These are phyloP conservation scores for Maniola hyperantus DNA, from an alignment of 2,888 invertebrate species.

Conservation along the genomic window DNA sequence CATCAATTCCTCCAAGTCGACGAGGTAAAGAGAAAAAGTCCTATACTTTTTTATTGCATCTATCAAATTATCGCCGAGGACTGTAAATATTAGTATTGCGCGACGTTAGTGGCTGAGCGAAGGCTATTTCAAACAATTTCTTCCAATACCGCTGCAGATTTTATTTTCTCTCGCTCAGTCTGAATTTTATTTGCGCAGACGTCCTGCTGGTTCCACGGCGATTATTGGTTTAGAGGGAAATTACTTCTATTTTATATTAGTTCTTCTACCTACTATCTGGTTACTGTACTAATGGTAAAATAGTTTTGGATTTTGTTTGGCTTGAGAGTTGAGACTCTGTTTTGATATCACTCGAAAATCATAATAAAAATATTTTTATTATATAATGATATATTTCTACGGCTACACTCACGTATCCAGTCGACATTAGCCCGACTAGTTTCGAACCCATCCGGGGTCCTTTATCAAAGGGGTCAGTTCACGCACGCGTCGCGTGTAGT, in stretches of 20 bases:
- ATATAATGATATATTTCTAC: too few species aligned
- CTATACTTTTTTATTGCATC: constrained; percentile 13
- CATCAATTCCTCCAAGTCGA: constrained; percentile 2
- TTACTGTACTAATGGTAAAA: not conserved
- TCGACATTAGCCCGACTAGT: too few species aligned
- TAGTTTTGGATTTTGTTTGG: not conserved
- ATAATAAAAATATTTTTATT: too few species aligned
- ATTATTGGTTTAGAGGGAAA: constrained; percentile 20
- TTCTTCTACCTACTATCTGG: not conserved
- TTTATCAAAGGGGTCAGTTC: too few species aligned
- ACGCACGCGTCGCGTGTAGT: too few species aligned
- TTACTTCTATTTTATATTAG: constrained; percentile 7
- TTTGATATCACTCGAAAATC: too few species aligned
- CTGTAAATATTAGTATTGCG: constrained; percentile 36
- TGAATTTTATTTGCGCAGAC: constrained; percentile 44
- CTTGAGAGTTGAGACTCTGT: not conserved
- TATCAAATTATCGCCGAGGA: constrained; percentile 13
- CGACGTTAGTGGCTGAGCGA: constrained; percentile 31
- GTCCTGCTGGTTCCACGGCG: constrained; percentile 27
- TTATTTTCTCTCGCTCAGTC: constrained; percentile 42
- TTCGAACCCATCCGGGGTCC: too few species aligned
- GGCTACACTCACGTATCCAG: too few species aligned
- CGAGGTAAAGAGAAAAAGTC: not conserved
- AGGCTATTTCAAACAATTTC: constrained; percentile 39
- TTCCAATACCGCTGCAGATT: constrained; percentile 35